Base-by-base conservation (phyloP, 2,113 vertebrate genomes). In the Petromus typicus region DNA sequence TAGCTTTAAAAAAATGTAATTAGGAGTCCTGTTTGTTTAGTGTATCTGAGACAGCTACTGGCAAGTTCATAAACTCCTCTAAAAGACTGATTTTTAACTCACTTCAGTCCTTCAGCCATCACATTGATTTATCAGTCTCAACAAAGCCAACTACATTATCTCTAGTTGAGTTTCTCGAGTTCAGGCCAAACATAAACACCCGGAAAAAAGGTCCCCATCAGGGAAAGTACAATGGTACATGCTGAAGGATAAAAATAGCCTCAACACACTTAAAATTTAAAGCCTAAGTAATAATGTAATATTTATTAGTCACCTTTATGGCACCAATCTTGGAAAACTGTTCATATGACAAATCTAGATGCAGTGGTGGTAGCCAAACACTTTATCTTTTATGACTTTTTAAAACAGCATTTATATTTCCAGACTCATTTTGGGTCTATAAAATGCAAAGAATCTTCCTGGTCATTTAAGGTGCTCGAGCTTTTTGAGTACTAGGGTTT, bases 381-480 rank as follows among this genome's bases (percentile, higher is more conserved):
- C 32, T 67, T 14, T 69, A 48, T 86, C 48, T 97, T 93, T 79
- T 40, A 71, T 48, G 37, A 85, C 37, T 86, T 45, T 91, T 87
- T 57, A 95, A 93, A 34, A 84, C 61, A 90, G 94, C 22, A 73
- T 57, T 71, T 93, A 69, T 25, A 91, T 79, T 94, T 80, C 16
- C 71, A 92, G 92, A 9, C 90, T 56, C 17, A 57, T 64, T 23
- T 84, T 13, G 84, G 61, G 12, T 90, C 94, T 86, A 82, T 88
- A 93, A 91, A 96, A 86, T 45, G 27, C 64, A 93, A 93, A 89
- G 25, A 66, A 48, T 0, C 30, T 90, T 87, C 78, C 89, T 63
- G 76, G 37, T 86, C 66, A 81, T 40, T 90, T 69, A 90, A 78
- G 61, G 30, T 6, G 92, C 71, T 17, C 14, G 63, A 92, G 43